Conservation (phyloP, 2,888 invertebrate genomes). For the Noctua janthina region DNA sequence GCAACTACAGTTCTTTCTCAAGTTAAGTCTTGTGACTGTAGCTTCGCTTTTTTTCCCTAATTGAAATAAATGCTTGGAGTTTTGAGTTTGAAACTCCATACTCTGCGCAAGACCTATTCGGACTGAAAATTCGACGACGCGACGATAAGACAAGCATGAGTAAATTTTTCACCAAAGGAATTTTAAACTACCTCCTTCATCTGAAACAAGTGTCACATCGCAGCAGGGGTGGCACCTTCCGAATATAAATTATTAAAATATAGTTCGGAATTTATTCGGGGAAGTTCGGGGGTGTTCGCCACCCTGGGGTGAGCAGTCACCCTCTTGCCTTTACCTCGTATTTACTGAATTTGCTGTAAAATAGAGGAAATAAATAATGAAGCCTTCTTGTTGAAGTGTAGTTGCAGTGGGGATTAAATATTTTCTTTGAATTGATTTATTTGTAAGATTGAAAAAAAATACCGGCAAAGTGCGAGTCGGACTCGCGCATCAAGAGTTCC, state of each 20-base stretch:
- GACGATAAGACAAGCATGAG: background rate
- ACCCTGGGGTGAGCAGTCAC: conserved; percentile 21
- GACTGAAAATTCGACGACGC: background rate
- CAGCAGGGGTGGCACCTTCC: conserved; percentile 15
- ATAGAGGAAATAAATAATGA: conserved; percentile 39
- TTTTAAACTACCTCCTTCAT: conserved; percentile 29
- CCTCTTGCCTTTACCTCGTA: conserved; percentile 11
- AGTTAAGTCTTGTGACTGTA: too few relatives aligned
- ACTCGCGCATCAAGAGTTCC: too few relatives aligned
- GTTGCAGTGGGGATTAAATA: background rate
- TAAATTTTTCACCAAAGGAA: conserved; percentile 31
- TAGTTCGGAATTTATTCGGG: conserved; percentile 55
- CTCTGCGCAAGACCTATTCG: too few relatives aligned
- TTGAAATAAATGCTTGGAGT: too few relatives aligned
- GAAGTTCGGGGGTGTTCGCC: conserved; percentile 30
- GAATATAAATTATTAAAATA: conserved; percentile 56
- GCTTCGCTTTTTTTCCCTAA: too few relatives aligned
- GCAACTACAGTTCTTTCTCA: too few relatives aligned
- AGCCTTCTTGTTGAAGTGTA: background rate
- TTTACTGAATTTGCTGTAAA: conserved; percentile 33
- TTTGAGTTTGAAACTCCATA: too few relatives aligned
- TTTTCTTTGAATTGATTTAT: conserved; percentile 4
- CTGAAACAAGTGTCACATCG: conserved; percentile 24
- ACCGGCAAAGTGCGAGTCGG: too few relatives aligned
- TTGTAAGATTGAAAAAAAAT: background rate